Percentiles rank a stretch among this genome's conserved stretches.
phyloP scores from a whole-genome alignment of 2,888 invertebrate species.

The Tachina grossa region DNA sequence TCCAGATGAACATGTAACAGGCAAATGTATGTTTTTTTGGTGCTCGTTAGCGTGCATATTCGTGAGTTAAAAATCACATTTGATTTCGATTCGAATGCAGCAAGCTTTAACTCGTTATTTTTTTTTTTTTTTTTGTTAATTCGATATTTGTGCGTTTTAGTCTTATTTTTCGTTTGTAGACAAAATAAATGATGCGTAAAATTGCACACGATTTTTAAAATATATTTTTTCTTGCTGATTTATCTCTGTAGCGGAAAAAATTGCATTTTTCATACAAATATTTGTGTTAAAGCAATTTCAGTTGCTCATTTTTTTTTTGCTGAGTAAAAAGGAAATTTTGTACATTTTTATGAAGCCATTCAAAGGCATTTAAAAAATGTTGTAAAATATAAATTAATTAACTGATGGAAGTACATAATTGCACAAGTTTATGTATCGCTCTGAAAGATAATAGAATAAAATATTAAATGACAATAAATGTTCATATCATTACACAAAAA shows the following conservation, averaged over 20 bases:
- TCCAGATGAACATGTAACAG: too few relatives aligned
- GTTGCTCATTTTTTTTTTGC: background rate
- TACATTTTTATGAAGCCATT: background rate
- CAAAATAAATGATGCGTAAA: constrained; percentile 55
- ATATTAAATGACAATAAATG: background rate
- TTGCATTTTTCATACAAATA: constrained; percentile 13
- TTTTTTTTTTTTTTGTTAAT: background rate
- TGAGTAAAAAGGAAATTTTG: background rate
- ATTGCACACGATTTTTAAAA: constrained; percentile 38
- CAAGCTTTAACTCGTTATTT: background rate
- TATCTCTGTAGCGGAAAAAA: background rate
- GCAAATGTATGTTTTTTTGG: too few relatives aligned
- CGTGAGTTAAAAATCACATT: background rate
- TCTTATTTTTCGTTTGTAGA: constrained; percentile 30
- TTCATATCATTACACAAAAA: too few relatives aligned
- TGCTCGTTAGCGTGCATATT: background rate
- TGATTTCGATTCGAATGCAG: background rate
- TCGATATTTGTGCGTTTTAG: constrained; percentile 16
- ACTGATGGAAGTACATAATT: background rate
- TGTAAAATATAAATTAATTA: constrained; percentile 44
- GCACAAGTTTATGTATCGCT: background rate
- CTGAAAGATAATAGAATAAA: background rate
- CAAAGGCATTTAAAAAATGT: constrained; percentile 13
- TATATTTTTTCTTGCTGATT: background rate
- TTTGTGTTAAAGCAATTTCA: constrained; percentile 18